These are phyloP conservation scores for Didymodactylos carnosus DNA, from an alignment of 2,888 invertebrate genomes.

Conservation along the genomic window DNA sequence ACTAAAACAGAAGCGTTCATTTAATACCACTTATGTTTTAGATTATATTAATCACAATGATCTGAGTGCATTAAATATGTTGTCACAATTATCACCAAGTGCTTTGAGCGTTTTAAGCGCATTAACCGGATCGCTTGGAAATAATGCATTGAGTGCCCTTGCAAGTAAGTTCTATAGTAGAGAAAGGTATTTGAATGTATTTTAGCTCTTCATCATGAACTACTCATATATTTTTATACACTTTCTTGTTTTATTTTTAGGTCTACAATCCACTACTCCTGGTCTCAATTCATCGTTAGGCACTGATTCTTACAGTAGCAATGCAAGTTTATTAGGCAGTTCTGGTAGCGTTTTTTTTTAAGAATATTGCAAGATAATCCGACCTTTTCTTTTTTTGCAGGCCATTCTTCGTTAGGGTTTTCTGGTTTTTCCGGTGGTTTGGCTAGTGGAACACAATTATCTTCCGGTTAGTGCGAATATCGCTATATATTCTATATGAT, in stretches of 20 bases:
- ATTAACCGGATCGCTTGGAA: neutral
- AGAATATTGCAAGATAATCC: too few relatives aligned
- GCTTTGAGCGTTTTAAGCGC: neutral
- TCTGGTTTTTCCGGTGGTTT: neutral
- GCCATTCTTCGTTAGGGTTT: neutral
- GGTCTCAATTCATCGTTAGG: neutral
- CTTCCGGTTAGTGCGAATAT: too few relatives aligned
- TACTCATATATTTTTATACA: neutral
- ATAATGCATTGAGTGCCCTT: neutral
- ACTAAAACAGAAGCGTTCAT: neutral
- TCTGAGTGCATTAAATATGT: neutral
- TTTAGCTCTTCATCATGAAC: too few relatives aligned
- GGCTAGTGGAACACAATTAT: too few relatives aligned
- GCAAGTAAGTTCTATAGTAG: neutral
- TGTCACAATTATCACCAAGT: neutral
- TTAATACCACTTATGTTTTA: neutral
- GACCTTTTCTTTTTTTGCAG: neutral
- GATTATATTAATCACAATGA: neutral
- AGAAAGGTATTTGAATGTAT: neutral
- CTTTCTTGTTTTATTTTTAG: neutral
- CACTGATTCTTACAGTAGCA: neutral
- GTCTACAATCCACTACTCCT: neutral
- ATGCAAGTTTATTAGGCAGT: too few relatives aligned
- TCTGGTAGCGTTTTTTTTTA: too few relatives aligned
- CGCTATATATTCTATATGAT: too few relatives aligned